These are phyloP conservation scores for Prosapia bicincta DNA, from an alignment of 2,888 invertebrate species.

Conservation along the genomic window DNA sequence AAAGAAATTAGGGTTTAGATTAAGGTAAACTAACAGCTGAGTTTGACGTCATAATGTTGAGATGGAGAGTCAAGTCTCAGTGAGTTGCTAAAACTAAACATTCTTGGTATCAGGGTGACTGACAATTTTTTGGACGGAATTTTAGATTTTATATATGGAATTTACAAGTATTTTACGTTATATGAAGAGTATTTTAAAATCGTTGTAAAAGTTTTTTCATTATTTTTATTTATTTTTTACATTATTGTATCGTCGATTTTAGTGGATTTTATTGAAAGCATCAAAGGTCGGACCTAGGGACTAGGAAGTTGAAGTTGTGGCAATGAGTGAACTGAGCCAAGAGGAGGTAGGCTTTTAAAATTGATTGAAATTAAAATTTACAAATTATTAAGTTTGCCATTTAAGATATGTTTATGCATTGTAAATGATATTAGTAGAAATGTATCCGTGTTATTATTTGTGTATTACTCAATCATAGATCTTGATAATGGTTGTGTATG, in stretches of 20 bases:
- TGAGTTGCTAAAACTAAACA: slow-evolving; percentile 36
- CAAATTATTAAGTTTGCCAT: background rate
- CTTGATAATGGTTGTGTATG: no score
- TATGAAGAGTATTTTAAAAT: slow-evolving; percentile 21
- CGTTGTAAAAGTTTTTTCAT: slow-evolving; percentile 13
- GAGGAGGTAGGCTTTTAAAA: slow-evolving; percentile 80
- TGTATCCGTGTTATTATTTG: slow-evolving; percentile 44
- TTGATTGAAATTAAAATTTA: slow-evolving; percentile 3
- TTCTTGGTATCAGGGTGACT: slow-evolving; percentile 30
- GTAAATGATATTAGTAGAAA: background rate
- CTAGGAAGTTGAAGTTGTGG: slow-evolving; percentile 14
- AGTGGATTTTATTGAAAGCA: slow-evolving; percentile 2
- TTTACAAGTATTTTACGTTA: background rate
- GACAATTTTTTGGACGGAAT: slow-evolving; percentile 23
- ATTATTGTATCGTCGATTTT: background rate
- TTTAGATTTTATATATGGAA: background rate
- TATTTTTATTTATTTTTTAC: slow-evolving; percentile 4
- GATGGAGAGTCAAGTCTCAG: no score
- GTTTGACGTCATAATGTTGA: slow-evolving; percentile 33
- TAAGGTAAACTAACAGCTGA: slow-evolving; percentile 30
- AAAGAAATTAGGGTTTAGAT: background rate
- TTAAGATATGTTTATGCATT: background rate
- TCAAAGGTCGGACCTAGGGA: background rate
- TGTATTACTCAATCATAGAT: no score
- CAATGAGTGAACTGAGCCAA: slow-evolving; percentile 81